A percentile compares a stretch with the other conserved stretches of the same genome.
These are phyloP conservation scores for Drosophila teissieri DNA, from an alignment of 1,140 invertebrate genomes.

Conservation along the genomic window DNA sequence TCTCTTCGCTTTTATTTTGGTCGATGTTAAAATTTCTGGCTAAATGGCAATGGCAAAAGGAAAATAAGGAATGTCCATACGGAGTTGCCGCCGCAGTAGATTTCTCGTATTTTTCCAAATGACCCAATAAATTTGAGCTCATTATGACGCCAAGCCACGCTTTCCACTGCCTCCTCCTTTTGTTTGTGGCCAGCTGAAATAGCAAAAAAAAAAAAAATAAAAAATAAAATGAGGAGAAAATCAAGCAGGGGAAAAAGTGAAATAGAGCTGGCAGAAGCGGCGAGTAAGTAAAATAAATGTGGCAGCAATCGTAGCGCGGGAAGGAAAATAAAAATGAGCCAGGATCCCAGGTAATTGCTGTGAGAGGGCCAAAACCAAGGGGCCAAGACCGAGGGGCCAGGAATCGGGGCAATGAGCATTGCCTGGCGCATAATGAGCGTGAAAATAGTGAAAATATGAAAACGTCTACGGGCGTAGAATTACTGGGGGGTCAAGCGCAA, in stretches of 20 bases:
- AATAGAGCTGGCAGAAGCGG: constrained; percentile 33
- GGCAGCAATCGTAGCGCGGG: constrained; percentile 48
- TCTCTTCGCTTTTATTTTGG: constrained; percentile 19
- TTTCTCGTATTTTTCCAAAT: constrained; percentile 79
- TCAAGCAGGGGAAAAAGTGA: too few relatives aligned
- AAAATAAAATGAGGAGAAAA: constrained; percentile 4
- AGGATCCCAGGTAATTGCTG: constrained; percentile 70
- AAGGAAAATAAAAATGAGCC: constrained; percentile 57
- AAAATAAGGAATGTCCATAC: constrained; percentile 46
- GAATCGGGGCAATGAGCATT: constrained; percentile 37
- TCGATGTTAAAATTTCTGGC: constrained; percentile 43
- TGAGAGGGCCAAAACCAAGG: constrained; percentile 45
- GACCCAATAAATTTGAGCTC: constrained; percentile 82
- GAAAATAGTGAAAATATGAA: constrained; percentile 79
- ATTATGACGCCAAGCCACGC: constrained; percentile 80
- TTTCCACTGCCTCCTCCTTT: constrained; percentile 39
- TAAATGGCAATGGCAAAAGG: constrained; percentile 38
- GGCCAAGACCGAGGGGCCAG: constrained; percentile 17
- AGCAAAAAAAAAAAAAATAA: constrained; percentile 27
- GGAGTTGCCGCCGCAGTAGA: constrained; percentile 41
- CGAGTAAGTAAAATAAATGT: constrained; percentile 71
- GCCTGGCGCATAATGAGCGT: constrained; percentile 76
- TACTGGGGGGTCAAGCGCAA: constrained; percentile 20
- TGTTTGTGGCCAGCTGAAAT: constrained; percentile 67
- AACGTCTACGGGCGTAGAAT: constrained; percentile 48